Base-by-base conservation (phyloP, 1,140 invertebrate species). In the Samia ricini region DNA sequence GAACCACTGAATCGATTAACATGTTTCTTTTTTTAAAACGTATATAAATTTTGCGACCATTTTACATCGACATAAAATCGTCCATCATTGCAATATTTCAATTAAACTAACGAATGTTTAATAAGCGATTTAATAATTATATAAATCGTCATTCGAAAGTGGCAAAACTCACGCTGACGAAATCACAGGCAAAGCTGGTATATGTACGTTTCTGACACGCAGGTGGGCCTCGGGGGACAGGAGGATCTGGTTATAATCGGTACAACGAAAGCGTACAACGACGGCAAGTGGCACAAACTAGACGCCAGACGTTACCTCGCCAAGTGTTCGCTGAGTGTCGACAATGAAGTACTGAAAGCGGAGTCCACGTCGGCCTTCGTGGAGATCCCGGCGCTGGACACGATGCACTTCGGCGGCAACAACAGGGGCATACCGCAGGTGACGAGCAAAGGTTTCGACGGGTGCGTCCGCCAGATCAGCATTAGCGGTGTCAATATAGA, bases 371-470 rank as follows among this genome's bases (percentile, higher is more conserved):
- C 85, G 64, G 80, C 54, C 68, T 73, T 62, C 71, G 75, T 75
- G 81, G 88, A 72, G 67, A 97, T 79, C 76, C 91, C 8, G 83
- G 92, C 49, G 83, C 91, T 56, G 92, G 96, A 77, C 83, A 94
- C 79, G 15, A 94, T 99, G 74, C 98, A 95, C 85, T 95, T 99
- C 69, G 98, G 98, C 65, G 98, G 98, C 2, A 96, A 95, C 85
- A 91, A 92, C n/a, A 95, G 94, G 71, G 88, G 91, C 21, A 94
- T 94, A 56, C 80, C 89, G 12, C 91, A 93, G 29, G 94, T 96
- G 0, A 94, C 93, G 0, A 93, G 92, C 51, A 86, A 92, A 22
- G 96, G 96, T 56, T 99, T 99, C 83, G 97, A 98, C 76, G 98
- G 98, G 3, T 99, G 98, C 80, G 96, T 99, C 48, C 94, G 97